Evolutionary conservation across 1,140 invertebrate species (phyloP).

Genomic region (Diuraphis noxia): DNA sequence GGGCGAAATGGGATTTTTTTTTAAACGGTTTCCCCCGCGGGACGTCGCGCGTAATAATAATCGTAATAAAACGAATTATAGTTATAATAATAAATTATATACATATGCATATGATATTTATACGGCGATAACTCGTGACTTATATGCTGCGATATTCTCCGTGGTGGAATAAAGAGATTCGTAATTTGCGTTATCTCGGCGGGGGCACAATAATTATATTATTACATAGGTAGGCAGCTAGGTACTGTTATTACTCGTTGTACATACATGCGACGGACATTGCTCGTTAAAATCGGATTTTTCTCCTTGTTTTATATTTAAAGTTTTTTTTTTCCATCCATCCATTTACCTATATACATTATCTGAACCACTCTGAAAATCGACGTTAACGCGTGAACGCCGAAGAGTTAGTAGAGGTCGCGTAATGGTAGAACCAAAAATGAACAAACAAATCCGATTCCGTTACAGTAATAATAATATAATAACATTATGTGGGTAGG

Average conservation of each 20-base stretch:
- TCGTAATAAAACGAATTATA: constrained; percentile 12
- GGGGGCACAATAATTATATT: neutral
- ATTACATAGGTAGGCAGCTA: neutral
- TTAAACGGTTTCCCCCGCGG: neutral
- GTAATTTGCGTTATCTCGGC: neutral
- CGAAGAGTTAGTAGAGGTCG: too few relatives aligned
- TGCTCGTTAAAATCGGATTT: neutral
- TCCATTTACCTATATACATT: too few relatives aligned
- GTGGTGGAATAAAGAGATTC: neutral
- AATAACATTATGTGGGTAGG: neutral
- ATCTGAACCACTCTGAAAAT: too few relatives aligned
- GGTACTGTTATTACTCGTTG: neutral
- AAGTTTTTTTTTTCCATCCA: neutral
- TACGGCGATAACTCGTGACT: neutral
- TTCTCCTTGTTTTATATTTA: neutral
- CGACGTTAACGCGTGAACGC: too few relatives aligned
- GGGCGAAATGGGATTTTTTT: neutral
- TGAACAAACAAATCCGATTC: neutral
- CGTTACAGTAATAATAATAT: neutral
- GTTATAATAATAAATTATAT: constrained; percentile 13
- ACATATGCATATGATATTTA: neutral
- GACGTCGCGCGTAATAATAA: constrained; percentile 1
- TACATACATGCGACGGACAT: neutral
- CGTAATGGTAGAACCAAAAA: too few relatives aligned
- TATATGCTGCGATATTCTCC: neutral